Evolutionary conservation across 2,797 vertebrate genomes (phyloP), one percentile per base, ranked within the genome.

Genomic region (Eidolon dupreanum): DNA sequence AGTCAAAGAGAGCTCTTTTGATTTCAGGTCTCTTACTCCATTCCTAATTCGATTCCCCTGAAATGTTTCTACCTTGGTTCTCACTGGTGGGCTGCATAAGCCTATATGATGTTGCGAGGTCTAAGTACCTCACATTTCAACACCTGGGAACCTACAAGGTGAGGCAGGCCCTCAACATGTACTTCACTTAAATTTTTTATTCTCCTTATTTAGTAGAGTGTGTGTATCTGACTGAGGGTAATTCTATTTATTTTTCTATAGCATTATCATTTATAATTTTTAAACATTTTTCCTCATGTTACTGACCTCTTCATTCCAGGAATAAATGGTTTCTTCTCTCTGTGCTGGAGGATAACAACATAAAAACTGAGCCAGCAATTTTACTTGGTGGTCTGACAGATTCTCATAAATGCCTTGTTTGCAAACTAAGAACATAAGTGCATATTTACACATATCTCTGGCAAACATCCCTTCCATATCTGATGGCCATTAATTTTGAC

Each of bases 401-500:
- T 33, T 46, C 68, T 66, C 55, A 55, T 75, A 82, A 95, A 63
- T 28, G 16, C 7, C 33, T 96, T 66, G 43, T 59, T 87, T 81
- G 51, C 28, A 66, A 24, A 36, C 11, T 31, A 90, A 74, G 87
- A 87, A 57, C n/a, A 66, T 51, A 91, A 75, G 51, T 63, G 15
- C 41, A 28, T 51, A 73, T 61, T 95, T 81, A 84, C 46, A 4
- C 22, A 12, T 68, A 93, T 59, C 36, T 94, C 73, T 93, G 61
- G 53, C 13, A 85, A 85, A 55, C 66, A 38, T 20, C 16, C 12
- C 73, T 94, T 49, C 22, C 63, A 15, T 75, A 66, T 53, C 33
- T 71, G 36, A 43, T 26, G 49, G 33, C 33, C 51, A 68, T 61
- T 94, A 73, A 94, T 96, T 96, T 93, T 36, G 43, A 95, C n/a